Evolutionary conservation across 1,140 invertebrate genomes (phyloP).

Genomic region (Cephus cinctus): DNA sequence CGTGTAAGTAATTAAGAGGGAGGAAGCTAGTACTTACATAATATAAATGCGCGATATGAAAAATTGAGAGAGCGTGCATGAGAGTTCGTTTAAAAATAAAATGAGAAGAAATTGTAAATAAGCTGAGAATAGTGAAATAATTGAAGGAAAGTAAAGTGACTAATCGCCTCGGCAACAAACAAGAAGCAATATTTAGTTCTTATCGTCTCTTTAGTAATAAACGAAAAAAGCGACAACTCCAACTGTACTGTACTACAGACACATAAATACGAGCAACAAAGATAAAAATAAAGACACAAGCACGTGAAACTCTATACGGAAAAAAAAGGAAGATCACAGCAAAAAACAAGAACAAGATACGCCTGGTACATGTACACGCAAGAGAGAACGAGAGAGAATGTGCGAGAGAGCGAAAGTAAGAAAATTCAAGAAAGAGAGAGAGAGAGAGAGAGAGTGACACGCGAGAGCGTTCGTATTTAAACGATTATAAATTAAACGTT

Average conservation of each 20-base stretch:
- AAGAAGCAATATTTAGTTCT: constrained; percentile 55
- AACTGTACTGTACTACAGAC: constrained; percentile 42
- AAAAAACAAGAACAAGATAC: too few species aligned
- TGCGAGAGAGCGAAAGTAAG: too few species aligned
- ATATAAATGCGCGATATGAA: constrained; percentile 2
- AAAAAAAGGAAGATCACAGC: too few species aligned
- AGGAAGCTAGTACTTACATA: constrained; percentile 14
- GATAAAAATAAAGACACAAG: too few species aligned
- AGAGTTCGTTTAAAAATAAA: constrained; percentile 22
- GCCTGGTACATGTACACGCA: too few species aligned
- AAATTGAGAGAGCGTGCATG: constrained; percentile 9
- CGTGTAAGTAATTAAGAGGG: constrained; percentile 12
- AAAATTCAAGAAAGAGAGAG: too few species aligned
- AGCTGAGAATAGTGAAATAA: constrained; percentile 41
- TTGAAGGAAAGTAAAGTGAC: constrained; percentile 33
- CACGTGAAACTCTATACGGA: too few species aligned
- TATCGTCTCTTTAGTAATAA: constrained; percentile 41
- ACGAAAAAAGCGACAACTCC: constrained; percentile 36
- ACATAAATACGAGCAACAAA: constrained; percentile 43
- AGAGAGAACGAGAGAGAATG: too few species aligned
- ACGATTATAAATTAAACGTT: constrained; percentile 56
- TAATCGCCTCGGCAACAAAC: constrained; percentile 43
- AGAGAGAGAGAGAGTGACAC: too few species aligned
- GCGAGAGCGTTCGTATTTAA: constrained; percentile 55
- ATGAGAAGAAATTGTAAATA: constrained; percentile 34